Percentiles rank a stretch among this genome's conserved stretches.
These are phyloP conservation scores for Tanytarsus gracilentus DNA, from an alignment of 2,888 invertebrate genomes.

Conservation along the genomic window DNA sequence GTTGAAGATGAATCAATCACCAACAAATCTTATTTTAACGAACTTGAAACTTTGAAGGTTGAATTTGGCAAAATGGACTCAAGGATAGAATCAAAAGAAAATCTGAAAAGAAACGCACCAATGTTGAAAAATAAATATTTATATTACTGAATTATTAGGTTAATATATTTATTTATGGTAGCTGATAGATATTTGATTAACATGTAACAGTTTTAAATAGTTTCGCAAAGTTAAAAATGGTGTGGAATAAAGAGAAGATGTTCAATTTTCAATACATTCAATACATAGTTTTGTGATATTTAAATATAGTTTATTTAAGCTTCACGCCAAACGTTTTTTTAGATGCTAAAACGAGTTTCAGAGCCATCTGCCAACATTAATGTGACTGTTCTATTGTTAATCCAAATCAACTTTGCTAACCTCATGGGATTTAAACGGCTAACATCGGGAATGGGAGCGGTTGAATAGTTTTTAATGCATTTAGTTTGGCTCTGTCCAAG, in stretches of 20 bases:
- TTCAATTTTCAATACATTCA: too few species aligned
- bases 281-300: too few species aligned
- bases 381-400: constrained; percentile 84
- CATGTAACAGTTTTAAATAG: too few species aligned
- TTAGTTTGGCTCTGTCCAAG: constrained; percentile 94
- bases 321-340: too few species aligned
- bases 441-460: constrained; percentile 84
- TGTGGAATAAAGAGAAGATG: too few species aligned
- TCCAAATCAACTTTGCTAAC: constrained; percentile 90
- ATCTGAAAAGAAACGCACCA: background rate
- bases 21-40: background rate
- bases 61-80: background rate
- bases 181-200: too few species aligned
- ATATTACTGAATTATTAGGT: too few species aligned
- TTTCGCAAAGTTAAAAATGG: too few species aligned
- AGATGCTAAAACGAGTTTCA: constrained; percentile 76
- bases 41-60: constrained; percentile 1
- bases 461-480: constrained; percentile 91
- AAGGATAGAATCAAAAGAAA: background rate
- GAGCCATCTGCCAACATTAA: constrained; percentile 93
- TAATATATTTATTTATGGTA: too few species aligned
- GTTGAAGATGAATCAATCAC: background rate
- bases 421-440: constrained; percentile 78
- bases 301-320: too few species aligned
- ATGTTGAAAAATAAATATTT: background rate